A percentile compares a stretch with the other conserved stretches of the same genome.
Conservation (phyloP, 2,113 vertebrate genomes). For the Isichthys henryi region DNA sequence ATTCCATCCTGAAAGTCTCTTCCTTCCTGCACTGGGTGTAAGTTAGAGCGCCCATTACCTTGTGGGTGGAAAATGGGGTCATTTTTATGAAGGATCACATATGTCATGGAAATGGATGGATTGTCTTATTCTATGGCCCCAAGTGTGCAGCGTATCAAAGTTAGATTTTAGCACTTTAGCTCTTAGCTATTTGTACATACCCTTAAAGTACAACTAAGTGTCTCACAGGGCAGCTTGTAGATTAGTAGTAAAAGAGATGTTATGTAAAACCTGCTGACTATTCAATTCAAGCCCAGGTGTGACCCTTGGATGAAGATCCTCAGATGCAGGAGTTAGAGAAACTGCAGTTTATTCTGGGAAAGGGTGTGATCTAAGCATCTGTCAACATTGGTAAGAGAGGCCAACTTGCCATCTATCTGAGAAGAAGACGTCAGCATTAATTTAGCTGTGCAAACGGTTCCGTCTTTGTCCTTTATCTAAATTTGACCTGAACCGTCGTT, state of each 20-base stretch:
- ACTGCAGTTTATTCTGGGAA: neutral
- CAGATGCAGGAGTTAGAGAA: neutral
- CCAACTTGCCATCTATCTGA: neutral
- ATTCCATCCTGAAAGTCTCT: neutral
- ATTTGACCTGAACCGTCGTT: neutral
- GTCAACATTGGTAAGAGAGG: neutral
- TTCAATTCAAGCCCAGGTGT: neutral
- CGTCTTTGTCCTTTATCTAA: neutral
- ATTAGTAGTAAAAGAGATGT: neutral
- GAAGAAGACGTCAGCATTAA: neutral
- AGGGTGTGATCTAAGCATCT: neutral
- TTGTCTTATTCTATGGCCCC: neutral
- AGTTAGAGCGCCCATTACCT: neutral
- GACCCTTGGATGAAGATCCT: neutral
- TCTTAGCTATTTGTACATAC: neutral
- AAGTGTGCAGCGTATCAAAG: neutral
- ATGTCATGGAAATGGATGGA: neutral
- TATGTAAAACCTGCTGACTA: neutral
- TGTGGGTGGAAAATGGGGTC: neutral
- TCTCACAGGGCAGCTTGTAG: neutral
- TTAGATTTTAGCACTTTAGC: neutral
- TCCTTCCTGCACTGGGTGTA: neutral
- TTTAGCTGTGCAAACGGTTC: neutral
- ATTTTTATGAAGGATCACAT: neutral
- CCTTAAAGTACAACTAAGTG: neutral